Evolutionary conservation across 2,113 vertebrate genomes (phyloP).

Genomic region (Turnix velox): DNA sequence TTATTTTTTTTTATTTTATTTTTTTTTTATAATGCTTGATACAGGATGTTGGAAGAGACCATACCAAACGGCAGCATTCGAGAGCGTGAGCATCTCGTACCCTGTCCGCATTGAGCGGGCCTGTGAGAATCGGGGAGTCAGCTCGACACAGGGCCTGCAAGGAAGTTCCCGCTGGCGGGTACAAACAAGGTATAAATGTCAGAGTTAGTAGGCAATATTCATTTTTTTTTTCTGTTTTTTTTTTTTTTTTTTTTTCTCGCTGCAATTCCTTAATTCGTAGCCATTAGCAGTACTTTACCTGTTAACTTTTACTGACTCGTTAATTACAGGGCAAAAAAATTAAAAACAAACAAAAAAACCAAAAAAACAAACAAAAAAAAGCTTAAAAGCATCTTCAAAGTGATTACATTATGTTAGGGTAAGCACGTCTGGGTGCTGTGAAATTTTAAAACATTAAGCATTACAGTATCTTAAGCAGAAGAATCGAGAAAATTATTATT

Average conservation of each 20-base stretch:
- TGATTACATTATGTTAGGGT: conserved; percentile 93
- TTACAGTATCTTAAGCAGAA: conserved; percentile 79
- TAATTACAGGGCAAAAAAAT: conserved; percentile 92
- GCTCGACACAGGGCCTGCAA: conserved; percentile 99
- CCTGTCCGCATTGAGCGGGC: conserved; percentile 99
- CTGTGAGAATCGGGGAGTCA: conserved; percentile 99
- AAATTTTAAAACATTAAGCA: conserved; percentile 85
- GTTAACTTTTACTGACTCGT: conserved; percentile 97
- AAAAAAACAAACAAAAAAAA: too few species aligned
- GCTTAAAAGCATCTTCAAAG: conserved; percentile 86
- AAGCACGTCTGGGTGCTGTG: conserved; percentile 98
- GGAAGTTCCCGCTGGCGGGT: conserved; percentile 99
- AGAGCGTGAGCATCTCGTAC: conserved; percentile 99
- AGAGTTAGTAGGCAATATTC: conserved; percentile 99
- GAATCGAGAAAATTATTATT: conserved; percentile 80
- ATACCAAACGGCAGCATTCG: conserved; percentile 99
- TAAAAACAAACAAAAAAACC: too few species aligned
- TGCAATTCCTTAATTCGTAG: conserved; percentile 98
- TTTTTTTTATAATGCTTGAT: conserved; percentile 99
- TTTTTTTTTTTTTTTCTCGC: too few species aligned
- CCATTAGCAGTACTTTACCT: conserved; percentile 99
- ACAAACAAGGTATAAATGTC: conserved; percentile 99
- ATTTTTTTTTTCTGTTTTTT: too few species aligned
- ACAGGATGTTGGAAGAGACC: conserved; percentile 99
- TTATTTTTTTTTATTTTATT: too few species aligned